Evolutionary conservation across 2,797 vertebrate species (phyloP), one percentile per base, ranked within the genome.

Genomic region (Clarias platycephalus): DNA sequence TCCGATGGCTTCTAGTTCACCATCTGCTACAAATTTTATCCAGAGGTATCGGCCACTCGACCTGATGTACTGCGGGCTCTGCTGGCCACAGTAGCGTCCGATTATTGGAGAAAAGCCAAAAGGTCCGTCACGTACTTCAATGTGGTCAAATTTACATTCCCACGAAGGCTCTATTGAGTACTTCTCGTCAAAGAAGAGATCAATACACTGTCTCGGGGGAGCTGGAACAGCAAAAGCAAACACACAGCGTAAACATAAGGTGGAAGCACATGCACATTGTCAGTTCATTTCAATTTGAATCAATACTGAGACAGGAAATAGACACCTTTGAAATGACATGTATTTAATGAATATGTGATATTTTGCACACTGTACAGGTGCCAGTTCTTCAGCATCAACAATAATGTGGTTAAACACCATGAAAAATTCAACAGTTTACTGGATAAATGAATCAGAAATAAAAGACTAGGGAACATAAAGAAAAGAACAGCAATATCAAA

Each of bases 91-190:
- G 90, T 99, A 99, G 83, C 97, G 97, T 91, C 98, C 98, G 88
- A 99, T 96, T 80, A 98, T 97, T 68, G 97, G 97, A 91, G 98
- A 99, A 95, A 99, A 99, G 92, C 96, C 96, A 93, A 99, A 99
- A 72, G 98, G 98, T 94, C 98, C 98, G 93, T 99, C 98, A 88
- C 98, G 95, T 82, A 99, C 97, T 94, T 99, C 98, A 85, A 99
- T 98, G 86, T 99, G 97, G 93, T 99, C 98, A 96, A 99, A 99
- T 96, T 99, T 99, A 95, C 98, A 99, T 93, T 99, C 97, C 98
- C 98, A 99, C 87, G 98, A 99, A 84, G 98, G 97, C 90, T 99
- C 98, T 87, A 99, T 96, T 78, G 98, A 99, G 92, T 99, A 99
- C 89, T 96, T 98, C 93, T 98, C 97, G 93, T 98, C 97, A 91